Percentiles rank a stretch among this genome's conserved stretches.
Evolutionary conservation across 2,113 vertebrate genomes (phyloP).

Genomic region (Tragelaphus buxtoni): DNA sequence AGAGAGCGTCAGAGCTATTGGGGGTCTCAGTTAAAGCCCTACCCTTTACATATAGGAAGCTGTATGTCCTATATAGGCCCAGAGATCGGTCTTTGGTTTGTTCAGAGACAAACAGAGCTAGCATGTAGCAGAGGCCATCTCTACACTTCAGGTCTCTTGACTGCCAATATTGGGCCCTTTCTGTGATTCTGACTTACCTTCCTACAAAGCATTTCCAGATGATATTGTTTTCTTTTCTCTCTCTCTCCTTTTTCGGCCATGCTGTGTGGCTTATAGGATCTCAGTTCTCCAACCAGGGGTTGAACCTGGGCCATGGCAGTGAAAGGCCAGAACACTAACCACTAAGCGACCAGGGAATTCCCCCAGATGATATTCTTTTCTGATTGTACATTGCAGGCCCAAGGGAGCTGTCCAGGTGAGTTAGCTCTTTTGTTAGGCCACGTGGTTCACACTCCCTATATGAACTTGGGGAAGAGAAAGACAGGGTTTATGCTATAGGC

Average conservation of each 20-base stretch:
- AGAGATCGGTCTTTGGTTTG: background rate
- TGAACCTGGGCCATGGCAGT: background rate
- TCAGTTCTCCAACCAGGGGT: background rate
- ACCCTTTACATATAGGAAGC: background rate
- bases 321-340: background rate
- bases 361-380: background rate
- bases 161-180: background rate
- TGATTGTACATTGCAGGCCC: background rate
- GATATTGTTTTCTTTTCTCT: background rate
- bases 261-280: background rate
- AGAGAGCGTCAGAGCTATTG: background rate
- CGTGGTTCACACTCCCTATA: background rate
- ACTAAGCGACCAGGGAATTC: background rate
- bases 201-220: background rate
- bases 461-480: background rate
- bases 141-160: background rate
- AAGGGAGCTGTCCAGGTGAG: background rate
- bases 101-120: background rate
- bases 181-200: background rate
- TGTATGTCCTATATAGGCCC: background rate
- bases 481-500: background rate
- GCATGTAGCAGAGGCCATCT: background rate
- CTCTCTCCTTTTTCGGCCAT: background rate
- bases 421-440: background rate
- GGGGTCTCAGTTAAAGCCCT: background rate